These are phyloP conservation scores for Plagodis pulveraria DNA, from an alignment of 2,888 invertebrate genomes.

Conservation along the genomic window DNA sequence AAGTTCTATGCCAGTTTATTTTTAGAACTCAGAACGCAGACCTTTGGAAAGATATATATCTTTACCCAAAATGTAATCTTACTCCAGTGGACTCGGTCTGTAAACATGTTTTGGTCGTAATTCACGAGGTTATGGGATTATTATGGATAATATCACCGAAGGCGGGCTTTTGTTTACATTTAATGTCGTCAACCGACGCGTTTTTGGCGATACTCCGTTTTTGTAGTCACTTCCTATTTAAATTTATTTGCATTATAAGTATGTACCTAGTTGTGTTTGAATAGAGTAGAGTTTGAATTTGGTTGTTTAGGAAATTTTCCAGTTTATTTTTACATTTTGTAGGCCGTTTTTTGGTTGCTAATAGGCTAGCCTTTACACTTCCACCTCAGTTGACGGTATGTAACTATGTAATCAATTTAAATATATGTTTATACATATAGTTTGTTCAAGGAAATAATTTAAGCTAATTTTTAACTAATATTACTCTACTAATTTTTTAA, in stretches of 20 bases:
- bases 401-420: too few relatives aligned
- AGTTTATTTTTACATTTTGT: background rate
- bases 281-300: conserved; percentile 17
- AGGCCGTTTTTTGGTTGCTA: too few relatives aligned
- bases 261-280: background rate
- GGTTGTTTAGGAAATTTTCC: conserved; percentile 5
- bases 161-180: conserved; percentile 49
- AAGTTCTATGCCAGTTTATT: conserved; percentile 17
- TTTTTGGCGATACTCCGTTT: conserved; percentile 33
- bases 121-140: conserved; percentile 44
- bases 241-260: conserved; percentile 17
- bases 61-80: conserved; percentile 19
- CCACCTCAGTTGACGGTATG: too few relatives aligned
- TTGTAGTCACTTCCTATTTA: conserved; percentile 19
- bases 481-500: too few relatives aligned
- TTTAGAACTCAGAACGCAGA: conserved; percentile 14
- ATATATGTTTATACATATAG: too few relatives aligned
- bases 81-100: conserved; percentile 25
- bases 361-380: too few relatives aligned
- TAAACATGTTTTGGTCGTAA: conserved; percentile 52
- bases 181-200: conserved; percentile 40
- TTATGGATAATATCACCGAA: conserved; percentile 51
- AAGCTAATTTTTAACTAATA: too few relatives aligned
- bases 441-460: too few relatives aligned
- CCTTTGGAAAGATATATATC: conserved; percentile 13